Percentiles rank a stretch among this genome's conserved stretches.
Conservation (phyloP, 2,888 invertebrate genomes). For the Caenorhabditis sp. region DNA sequence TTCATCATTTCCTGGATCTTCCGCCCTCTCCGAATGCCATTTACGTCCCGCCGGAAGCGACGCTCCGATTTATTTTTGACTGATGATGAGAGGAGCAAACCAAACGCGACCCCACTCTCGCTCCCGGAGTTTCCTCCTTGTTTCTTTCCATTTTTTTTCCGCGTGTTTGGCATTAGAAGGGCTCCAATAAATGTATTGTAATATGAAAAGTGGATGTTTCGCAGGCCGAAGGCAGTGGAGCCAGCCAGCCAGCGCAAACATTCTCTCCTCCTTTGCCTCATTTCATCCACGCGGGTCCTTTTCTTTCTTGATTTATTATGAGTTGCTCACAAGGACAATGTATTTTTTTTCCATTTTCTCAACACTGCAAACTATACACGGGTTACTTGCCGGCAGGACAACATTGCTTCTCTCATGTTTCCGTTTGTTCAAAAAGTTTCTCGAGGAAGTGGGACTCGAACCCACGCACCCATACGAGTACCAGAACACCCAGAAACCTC, state of each 20-base stretch:
- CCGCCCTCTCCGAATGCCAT: neutral
- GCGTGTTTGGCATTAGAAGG: conserved; percentile 36
- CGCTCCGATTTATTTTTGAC: conserved; percentile 1
- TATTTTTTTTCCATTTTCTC: conserved; percentile 23
- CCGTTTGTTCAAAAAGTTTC: neutral
- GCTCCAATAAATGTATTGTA: conserved; percentile 47
- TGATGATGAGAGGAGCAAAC: conserved; percentile 20
- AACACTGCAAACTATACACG: conserved; percentile 29
- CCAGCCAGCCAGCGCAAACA: conserved; percentile 38
- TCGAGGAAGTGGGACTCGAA: neutral
- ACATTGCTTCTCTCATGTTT: conserved; percentile 2
- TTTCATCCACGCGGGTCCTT: conserved; percentile 57
- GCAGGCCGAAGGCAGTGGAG: conserved; percentile 19
- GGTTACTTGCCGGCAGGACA: too few relatives aligned
- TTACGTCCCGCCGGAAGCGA: conserved; percentile 2
- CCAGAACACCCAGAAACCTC: neutral
- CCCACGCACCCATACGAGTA: neutral
- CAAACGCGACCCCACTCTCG: conserved; percentile 15
- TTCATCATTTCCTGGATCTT: conserved; percentile 3
- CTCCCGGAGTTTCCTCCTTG: conserved; percentile 21
- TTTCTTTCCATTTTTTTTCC: conserved; percentile 8
- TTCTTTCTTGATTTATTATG: conserved; percentile 57
- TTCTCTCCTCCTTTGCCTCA: conserved; percentile 40
- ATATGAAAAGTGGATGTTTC: conserved; percentile 42
- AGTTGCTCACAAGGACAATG: conserved; percentile 45